These are phyloP conservation scores for Daktulosphaira vitifoliae DNA, from an alignment of 1,140 invertebrate genomes.

Conservation along the genomic window DNA sequence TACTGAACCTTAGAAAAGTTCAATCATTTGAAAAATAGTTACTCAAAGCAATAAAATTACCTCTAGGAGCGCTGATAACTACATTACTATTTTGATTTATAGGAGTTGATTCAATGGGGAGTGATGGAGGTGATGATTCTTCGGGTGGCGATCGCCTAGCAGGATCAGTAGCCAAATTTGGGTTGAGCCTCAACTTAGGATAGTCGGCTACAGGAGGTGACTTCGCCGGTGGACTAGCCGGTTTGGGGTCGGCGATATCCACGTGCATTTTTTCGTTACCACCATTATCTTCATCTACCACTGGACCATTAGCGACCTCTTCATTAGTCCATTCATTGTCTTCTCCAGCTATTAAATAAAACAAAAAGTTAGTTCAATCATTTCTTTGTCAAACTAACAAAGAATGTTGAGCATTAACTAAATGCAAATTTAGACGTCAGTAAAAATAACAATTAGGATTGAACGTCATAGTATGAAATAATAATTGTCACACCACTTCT, in stretches of 20 bases:
- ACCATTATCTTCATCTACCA: not conserved
- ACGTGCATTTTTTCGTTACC: not conserved
- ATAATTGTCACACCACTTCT: too few relatives aligned
- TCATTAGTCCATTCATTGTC: conserved; percentile 14
- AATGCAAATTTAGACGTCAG: too few relatives aligned
- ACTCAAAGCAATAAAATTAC: too few relatives aligned
- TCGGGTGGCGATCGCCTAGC: not conserved
- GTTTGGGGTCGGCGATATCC: not conserved
- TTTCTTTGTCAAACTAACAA: not conserved
- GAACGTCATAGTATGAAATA: too few relatives aligned
- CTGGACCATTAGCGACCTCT: not conserved
- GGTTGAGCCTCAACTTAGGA: conserved; percentile 1
- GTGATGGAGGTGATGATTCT: not conserved
- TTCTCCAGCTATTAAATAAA: not conserved
- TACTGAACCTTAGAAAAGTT: too few relatives aligned
- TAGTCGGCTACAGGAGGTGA: not conserved
- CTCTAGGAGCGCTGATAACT: not conserved
- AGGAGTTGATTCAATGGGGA: not conserved
- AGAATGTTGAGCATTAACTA: too few relatives aligned
- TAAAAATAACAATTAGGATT: too few relatives aligned
- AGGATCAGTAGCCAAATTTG: conserved; percentile 10
- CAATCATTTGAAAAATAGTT: too few relatives aligned
- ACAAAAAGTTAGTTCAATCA: not conserved
- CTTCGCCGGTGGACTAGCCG: not conserved
- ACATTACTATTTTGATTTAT: not conserved